A percentile compares a stretch with the other conserved stretches of the same genome.
Evolutionary conservation across 2,888 invertebrate genomes (phyloP).

Genomic region (Tetramorium bicarinatum): DNA sequence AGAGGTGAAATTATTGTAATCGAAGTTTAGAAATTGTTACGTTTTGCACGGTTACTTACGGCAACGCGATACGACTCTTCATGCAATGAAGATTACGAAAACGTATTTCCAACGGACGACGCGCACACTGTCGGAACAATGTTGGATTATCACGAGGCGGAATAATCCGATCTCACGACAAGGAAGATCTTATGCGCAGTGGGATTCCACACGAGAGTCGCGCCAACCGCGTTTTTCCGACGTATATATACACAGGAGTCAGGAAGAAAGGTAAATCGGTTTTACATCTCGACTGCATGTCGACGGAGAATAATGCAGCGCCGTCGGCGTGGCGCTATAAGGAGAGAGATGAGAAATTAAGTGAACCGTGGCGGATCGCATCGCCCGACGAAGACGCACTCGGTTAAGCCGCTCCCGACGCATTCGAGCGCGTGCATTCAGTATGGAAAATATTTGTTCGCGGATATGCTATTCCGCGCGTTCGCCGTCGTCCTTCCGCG

Average conservation of each 20-base stretch:
- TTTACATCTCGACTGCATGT: slow-evolving; percentile 67
- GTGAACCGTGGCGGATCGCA: slow-evolving; percentile 75
- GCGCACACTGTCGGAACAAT: slow-evolving; percentile 45
- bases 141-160: slow-evolving; percentile 53
- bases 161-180: slow-evolving; percentile 55
- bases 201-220: slow-evolving; percentile 35
- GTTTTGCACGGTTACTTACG: slow-evolving; percentile 5
- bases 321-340: slow-evolving; percentile 61
- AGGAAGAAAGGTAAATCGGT: slow-evolving; percentile 68
- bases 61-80: slow-evolving; percentile 20
- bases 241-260: slow-evolving; percentile 50
- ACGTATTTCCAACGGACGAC: slow-evolving; percentile 47
- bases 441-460: slow-evolving; percentile 77
- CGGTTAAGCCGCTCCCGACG: slow-evolving; percentile 72
- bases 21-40: background rate
- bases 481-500: slow-evolving; percentile 66
- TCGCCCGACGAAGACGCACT: slow-evolving; percentile 65
- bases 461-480: slow-evolving; percentile 57
- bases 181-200: slow-evolving; percentile 38
- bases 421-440: slow-evolving; percentile 71
- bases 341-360: slow-evolving; percentile 76
- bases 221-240: slow-evolving; percentile 51
- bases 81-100: slow-evolving; percentile 37
- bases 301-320: slow-evolving; percentile 70
- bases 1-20: background rate